phyloP scores from a whole-genome alignment of 2,113 vertebrate species.

The Camelus bactrianus region DNA sequence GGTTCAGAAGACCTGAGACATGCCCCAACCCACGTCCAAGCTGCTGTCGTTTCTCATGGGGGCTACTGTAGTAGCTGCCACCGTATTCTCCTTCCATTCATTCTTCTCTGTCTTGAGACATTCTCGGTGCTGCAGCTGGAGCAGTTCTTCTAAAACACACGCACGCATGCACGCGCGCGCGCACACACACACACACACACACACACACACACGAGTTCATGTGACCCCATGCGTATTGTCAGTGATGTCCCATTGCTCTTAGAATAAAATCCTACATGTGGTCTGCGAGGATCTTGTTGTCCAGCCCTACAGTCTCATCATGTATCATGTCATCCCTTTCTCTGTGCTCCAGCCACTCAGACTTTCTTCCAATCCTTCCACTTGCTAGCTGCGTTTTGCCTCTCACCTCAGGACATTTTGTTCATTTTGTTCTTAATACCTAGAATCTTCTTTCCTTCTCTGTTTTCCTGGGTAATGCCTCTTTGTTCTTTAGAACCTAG shows the following conservation, averaged over 20 bases:
- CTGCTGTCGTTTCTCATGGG: not conserved
- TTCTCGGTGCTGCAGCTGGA: not conserved
- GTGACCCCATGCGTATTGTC: not conserved
- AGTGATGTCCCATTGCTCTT: not conserved
- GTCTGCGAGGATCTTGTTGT: not conserved
- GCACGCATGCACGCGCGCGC: no score
- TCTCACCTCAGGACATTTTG: not conserved
- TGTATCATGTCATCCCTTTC: not conserved
- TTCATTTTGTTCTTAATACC: not conserved
- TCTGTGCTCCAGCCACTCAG: not conserved
- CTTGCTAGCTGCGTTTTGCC: not conserved
- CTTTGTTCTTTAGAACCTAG: not conserved
- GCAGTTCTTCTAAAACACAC: not conserved
- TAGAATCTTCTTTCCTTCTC: not conserved
- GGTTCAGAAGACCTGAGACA: not conserved
- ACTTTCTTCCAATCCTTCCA: not conserved
- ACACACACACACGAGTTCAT: not conserved
- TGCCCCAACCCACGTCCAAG: fast-evolving
- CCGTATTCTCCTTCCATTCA: not conserved
- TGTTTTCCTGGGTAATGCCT: not conserved
- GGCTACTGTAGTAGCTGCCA: not conserved
- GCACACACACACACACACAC: not conserved
- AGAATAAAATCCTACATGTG: not conserved
- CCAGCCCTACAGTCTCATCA: not conserved
- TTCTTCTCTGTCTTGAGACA: not conserved